Conservation (phyloP, 2,888 invertebrate species). For the Drosophila villosipedis region DNA sequence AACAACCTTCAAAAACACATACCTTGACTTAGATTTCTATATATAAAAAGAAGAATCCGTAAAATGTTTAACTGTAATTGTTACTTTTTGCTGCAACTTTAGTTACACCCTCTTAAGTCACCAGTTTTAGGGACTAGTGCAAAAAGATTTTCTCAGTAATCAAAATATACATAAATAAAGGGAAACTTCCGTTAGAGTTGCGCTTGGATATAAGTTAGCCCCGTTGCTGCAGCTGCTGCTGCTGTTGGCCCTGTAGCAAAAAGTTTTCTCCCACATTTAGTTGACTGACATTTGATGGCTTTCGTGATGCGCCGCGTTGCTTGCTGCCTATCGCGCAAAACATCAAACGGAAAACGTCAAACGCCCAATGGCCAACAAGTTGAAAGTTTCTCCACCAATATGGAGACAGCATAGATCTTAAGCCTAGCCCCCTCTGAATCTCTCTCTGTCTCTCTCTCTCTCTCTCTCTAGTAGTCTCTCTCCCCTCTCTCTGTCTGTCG, state of each 20-base stretch:
- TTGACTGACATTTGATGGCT: slow-evolving; percentile 75
- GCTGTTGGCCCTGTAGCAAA: slow-evolving; percentile 49
- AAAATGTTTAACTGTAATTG: neutral
- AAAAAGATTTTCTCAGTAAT: neutral
- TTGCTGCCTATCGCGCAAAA: slow-evolving; percentile 51
- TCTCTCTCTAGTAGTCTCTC: slow-evolving; percentile 5
- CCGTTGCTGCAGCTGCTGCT: slow-evolving; percentile 12
- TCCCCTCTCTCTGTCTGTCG: neutral
- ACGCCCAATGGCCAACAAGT: slow-evolving; percentile 70
- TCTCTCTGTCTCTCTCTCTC: slow-evolving; percentile 8
- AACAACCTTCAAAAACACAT: slow-evolving; percentile 3
- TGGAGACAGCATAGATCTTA: slow-evolving; percentile 59
- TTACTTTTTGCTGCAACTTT: neutral
- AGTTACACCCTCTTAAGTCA: neutral
- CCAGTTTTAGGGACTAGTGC: neutral
- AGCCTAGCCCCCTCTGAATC: slow-evolving; percentile 5
- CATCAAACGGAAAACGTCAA: slow-evolving; percentile 72
- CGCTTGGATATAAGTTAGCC: slow-evolving; percentile 32
- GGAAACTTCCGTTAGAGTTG: slow-evolving; percentile 32
- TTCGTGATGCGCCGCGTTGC: slow-evolving; percentile 67
- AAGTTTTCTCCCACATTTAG: slow-evolving; percentile 63
- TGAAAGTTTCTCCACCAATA: slow-evolving; percentile 75
- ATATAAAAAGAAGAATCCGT: slow-evolving; percentile 2
- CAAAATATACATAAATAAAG: slow-evolving; percentile 41
- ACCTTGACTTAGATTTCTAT: neutral